Base-by-base conservation (phyloP, 2,113 vertebrate species). In the Hippopotamus amphibius region DNA sequence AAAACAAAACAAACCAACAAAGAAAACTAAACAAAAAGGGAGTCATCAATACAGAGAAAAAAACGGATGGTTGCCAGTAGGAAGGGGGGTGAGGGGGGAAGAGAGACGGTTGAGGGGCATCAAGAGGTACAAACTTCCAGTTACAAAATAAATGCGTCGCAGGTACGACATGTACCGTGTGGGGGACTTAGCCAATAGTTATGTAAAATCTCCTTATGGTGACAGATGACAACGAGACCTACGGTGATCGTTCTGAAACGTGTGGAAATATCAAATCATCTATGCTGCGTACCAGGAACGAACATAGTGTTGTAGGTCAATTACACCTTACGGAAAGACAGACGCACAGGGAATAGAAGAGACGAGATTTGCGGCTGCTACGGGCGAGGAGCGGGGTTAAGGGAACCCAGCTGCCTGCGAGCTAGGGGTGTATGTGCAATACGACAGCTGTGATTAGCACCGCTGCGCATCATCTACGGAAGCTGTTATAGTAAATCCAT, bases 361-460 rank as follows among this genome's bases (percentile, higher is more conserved):
- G n/a, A 57, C 1, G 50, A 9, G 77, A 13, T 37, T 9, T 57
- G 77, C 3, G 53, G 33, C 21, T 57, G 30, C 33, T 57, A 1
- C 4, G 24, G 53, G 10, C 50, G 9, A 19, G n/a, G 77, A 14
- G 50, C 2, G 2, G 50, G 19, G 50, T 16, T n/a, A 8, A 80
- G n/a, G 53, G 53, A 7, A 22, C 7, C 37, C 37, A 37, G 37
- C 37, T 37, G 37, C 37, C 37, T 37, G 37, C 37, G 37, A 37
- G 37, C 7, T 15, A 26, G 0, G 2, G n/a, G 11, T 5, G n/a
- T 24, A 41, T 26, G 77, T 15, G 14, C 53, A 81, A 21, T 13
- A 1, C 0, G 13, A 1, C 11, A 9, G 16, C 5, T 2, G 7
- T 10, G 16, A 16, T 22, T 9, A n/a, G 2, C n/a, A 1, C 77